These are phyloP conservation scores for Emys orbicularis DNA, from an alignment of 2,797 vertebrate genomes.

Conservation along the genomic window DNA sequence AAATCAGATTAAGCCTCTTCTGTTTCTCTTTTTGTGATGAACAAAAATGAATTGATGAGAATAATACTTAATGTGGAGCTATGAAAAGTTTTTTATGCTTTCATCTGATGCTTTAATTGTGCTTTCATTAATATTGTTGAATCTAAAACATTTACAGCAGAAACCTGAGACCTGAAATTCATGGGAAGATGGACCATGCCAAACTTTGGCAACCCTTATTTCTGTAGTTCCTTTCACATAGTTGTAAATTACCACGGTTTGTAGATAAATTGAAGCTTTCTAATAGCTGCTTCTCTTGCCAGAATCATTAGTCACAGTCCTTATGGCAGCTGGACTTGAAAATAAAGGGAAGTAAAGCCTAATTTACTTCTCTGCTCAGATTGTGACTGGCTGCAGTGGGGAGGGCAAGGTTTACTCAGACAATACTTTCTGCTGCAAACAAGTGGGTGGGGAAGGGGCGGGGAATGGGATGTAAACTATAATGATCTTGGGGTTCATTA, in stretches of 20 bases:
- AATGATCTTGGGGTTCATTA: background rate
- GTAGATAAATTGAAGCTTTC: slow-evolving; percentile 14
- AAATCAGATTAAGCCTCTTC: slow-evolving; percentile 78
- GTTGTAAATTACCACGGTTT: slow-evolving; percentile 3
- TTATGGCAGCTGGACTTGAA: background rate
- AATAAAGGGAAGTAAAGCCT: background rate
- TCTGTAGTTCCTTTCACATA: background rate
- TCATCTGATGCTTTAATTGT: slow-evolving; percentile 62
- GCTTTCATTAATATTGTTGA: slow-evolving; percentile 51
- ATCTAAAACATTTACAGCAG: slow-evolving; percentile 22
- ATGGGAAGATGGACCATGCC: background rate
- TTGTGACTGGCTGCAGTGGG: background rate
- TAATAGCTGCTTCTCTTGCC: background rate
- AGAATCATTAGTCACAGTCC: background rate
- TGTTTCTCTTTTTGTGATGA: slow-evolving; percentile 71
- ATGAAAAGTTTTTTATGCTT: slow-evolving; percentile 70
- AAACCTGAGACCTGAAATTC: slow-evolving; percentile 29
- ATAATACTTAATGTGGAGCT: slow-evolving; percentile 50
- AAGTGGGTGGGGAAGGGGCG: background rate
- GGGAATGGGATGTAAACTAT: background rate
- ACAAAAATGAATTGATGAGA: slow-evolving; percentile 68
- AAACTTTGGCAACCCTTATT: slow-evolving; percentile 4
- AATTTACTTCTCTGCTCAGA: background rate
- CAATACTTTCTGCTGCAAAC: background rate
- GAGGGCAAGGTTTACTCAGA: background rate